phyloP scores from a whole-genome alignment of 2,888 invertebrate species.

The Herminia tarsipennalis region DNA sequence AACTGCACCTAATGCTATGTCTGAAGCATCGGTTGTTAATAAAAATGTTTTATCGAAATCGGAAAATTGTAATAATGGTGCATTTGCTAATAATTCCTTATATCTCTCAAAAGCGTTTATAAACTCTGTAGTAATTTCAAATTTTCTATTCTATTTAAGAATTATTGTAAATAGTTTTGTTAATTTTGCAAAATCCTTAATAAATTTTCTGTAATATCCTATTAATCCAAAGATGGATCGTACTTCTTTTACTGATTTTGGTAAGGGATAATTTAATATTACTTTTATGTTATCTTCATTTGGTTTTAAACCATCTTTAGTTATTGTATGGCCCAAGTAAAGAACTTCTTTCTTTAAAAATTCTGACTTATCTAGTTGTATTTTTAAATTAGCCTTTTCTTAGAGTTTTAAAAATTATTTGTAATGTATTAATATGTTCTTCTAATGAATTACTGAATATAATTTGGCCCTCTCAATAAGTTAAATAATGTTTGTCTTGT shows the following conservation, averaged over 20 bases:
- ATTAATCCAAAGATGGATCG: conserved; percentile 41
- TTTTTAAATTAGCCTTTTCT: conserved; percentile 33
- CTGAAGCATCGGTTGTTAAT: conserved; percentile 44
- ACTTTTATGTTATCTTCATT: conserved; percentile 44
- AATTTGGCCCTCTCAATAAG: conserved; percentile 17
- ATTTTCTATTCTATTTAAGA: conserved; percentile 35
- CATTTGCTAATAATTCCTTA: conserved; percentile 44
- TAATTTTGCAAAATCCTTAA: conserved; percentile 37
- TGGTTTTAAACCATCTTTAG: conserved; percentile 37
- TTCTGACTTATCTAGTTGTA: conserved; percentile 35
- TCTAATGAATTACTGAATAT: conserved; percentile 15
- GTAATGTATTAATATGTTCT: conserved; percentile 39
- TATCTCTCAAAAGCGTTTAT: conserved; percentile 40
- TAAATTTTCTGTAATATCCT: conserved; percentile 42
- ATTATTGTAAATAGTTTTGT: conserved; percentile 41
- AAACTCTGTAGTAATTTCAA: conserved; percentile 19
- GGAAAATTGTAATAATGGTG: conserved; percentile 55
- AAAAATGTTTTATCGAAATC: conserved; percentile 50
- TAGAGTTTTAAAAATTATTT: conserved; percentile 39
- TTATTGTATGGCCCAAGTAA: conserved; percentile 29
- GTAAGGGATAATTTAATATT: conserved; percentile 36
- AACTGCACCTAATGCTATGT: conserved; percentile 44
- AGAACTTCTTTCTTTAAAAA: conserved; percentile 28
- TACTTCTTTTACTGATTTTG: conserved; percentile 39
- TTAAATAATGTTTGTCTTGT: conserved; percentile 32